Evolutionary conservation across 2,797 vertebrate genomes (phyloP).

Genomic region (Tragopan temminckii): DNA sequence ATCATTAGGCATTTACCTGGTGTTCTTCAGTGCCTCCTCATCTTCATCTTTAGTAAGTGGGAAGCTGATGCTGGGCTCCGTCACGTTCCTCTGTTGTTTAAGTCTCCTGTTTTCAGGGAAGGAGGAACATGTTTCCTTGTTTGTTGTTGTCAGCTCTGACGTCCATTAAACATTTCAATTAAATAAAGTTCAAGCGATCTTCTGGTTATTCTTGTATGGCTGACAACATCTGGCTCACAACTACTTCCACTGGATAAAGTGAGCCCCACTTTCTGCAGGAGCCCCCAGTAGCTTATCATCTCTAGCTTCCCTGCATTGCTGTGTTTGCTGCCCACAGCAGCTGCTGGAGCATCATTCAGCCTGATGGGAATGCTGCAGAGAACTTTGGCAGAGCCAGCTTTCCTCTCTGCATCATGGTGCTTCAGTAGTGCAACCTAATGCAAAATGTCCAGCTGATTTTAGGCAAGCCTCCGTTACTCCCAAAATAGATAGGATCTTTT

Average conservation of each 20-base stretch:
- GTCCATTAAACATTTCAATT: conserved; percentile 45
- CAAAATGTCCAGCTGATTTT: neutral
- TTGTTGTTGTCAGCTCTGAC: conserved; percentile 17
- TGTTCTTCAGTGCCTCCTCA: neutral
- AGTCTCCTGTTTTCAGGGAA: neutral
- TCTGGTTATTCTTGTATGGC: neutral
- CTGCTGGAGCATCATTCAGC: neutral
- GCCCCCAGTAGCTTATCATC: neutral
- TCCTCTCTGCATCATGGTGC: neutral
- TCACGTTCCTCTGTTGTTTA: neutral
- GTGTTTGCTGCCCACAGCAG: neutral
- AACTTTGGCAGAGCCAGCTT: neutral
- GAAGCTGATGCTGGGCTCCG: neutral
- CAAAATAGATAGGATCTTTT: neutral
- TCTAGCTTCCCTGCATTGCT: neutral
- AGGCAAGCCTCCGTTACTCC: neutral
- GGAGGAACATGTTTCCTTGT: neutral
- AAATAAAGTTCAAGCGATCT: neutral
- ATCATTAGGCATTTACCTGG: neutral
- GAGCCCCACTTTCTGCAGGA: neutral
- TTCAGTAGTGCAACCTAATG: neutral
- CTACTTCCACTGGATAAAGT: conserved; percentile 5
- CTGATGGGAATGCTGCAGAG: neutral
- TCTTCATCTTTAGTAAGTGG: neutral
- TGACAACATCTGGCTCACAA: conserved; percentile 23